Evolutionary conservation across 37 sponge, comb jelly and placozoan species (phyloP).

Genomic region (Spongilla lacustris): DNA sequence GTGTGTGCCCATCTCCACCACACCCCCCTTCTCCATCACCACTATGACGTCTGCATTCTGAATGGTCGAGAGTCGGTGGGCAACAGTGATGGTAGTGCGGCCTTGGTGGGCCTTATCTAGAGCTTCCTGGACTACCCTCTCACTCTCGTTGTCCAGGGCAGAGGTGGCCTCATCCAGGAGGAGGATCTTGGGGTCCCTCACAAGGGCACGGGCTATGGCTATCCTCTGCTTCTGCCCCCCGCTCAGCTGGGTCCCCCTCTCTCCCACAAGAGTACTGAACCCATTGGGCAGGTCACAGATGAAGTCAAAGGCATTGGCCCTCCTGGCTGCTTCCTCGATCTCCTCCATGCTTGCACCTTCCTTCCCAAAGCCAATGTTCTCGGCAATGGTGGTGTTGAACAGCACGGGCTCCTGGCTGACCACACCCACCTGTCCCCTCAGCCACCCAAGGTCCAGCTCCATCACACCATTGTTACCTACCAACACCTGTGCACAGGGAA

Average conservation of each 20-base stretch:
- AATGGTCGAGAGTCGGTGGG: constrained; percentile 92
- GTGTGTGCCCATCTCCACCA: constrained; percentile 87
- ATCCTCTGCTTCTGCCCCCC: constrained; percentile 93
- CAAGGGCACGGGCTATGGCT: constrained; percentile 92
- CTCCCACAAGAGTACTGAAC: constrained; percentile 76
- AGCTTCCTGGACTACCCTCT: constrained; percentile 87
- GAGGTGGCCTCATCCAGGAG: constrained; percentile 95
- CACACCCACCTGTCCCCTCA: constrained; percentile 85
- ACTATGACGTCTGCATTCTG: constrained; percentile 81
- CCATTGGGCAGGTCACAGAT: constrained; percentile 86
- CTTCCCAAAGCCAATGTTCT: constrained; percentile 92
- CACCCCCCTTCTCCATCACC: constrained; percentile 65
- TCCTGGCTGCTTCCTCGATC: constrained; percentile 81
- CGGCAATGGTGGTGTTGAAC: constrained; percentile 89
- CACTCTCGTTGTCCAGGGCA: constrained; percentile 93
- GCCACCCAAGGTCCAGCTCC: constrained; percentile 79
- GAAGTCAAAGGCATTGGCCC: constrained; percentile 91
- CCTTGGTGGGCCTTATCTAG: constrained; percentile 94
- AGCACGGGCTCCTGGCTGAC: constrained; percentile 97
- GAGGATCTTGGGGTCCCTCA: constrained; percentile 90
- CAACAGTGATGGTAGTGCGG: constrained; percentile 88
- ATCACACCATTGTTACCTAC: constrained; percentile 71
- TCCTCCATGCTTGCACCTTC: constrained; percentile 78
- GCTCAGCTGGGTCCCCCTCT: constrained; percentile 53
- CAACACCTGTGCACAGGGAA: constrained; percentile 41